Conservation (phyloP, 2,113 vertebrate species). For the Solea solea region DNA sequence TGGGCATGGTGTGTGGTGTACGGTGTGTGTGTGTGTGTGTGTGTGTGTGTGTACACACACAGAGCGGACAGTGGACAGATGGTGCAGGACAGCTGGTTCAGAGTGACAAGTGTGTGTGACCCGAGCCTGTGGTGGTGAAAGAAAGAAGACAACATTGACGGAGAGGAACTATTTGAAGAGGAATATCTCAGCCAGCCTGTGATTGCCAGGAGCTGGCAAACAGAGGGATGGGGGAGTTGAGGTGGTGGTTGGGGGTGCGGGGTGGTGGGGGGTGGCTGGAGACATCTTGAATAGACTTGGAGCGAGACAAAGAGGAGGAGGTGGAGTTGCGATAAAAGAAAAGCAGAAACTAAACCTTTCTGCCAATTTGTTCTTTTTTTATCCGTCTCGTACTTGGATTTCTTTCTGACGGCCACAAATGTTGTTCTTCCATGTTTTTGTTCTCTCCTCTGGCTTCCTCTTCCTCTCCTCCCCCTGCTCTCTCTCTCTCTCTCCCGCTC, state of each 20-base stretch:
- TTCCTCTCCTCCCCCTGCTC: constrained; percentile 3
- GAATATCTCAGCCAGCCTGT: constrained; percentile 71
- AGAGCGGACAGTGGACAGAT: constrained; percentile 76
- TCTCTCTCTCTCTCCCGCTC: not conserved
- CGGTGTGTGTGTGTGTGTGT: not conserved
- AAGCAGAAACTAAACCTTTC: constrained; percentile 58
- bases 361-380: constrained; percentile 69
- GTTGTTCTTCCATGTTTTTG: constrained; percentile 61
- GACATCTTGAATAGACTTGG: constrained; percentile 77
- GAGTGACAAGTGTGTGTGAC: constrained; percentile 81
- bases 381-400: constrained; percentile 52
- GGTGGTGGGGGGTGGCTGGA: constrained; percentile 20
- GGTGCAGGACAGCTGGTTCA: constrained; percentile 78
- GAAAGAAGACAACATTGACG: constrained; percentile 81
- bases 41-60: constrained; percentile 21
- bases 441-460: constrained; percentile 9
- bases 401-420: constrained; percentile 65
- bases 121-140: constrained; percentile 75
- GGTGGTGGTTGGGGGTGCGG: not conserved
- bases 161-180: constrained; percentile 79
- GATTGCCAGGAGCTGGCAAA: constrained; percentile 74
- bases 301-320: constrained; percentile 55
- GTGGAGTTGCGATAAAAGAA: constrained; percentile 62
- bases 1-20: constrained; percentile 25
- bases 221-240: constrained; percentile 33